phyloP scores from a whole-genome alignment of 2,888 invertebrate genomes.

The Melanophora roralis region DNA sequence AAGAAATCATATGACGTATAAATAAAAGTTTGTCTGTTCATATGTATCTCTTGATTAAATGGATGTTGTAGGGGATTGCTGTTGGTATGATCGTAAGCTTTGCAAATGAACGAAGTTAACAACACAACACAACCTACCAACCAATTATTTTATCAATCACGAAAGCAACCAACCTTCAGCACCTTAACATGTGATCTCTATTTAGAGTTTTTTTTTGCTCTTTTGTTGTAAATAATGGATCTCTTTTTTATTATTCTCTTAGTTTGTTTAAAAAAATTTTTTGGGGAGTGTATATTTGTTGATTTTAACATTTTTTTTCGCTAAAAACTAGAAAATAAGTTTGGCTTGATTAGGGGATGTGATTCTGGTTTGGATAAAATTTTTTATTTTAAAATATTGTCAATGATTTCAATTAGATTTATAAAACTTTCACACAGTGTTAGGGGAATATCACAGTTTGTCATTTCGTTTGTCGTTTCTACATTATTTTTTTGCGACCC shows the following conservation, averaged over 20 bases:
- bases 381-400: no score
- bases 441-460: no score
- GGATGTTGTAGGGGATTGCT: slow-evolving; percentile 10
- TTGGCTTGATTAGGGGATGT: slow-evolving; percentile 25
- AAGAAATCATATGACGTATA: slow-evolving; percentile 75
- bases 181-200: slow-evolving; percentile 32
- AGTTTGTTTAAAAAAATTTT: slow-evolving; percentile 31
- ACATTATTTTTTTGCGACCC: no score
- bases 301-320: slow-evolving; percentile 10
- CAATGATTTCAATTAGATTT: no score
- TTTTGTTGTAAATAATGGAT: no score
- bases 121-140: slow-evolving; percentile 17
- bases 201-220: not conserved
- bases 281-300: slow-evolving; percentile 28
- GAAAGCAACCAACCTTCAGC: slow-evolving; percentile 30
- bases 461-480: no score
- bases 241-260: slow-evolving; percentile 29
- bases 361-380: no score
- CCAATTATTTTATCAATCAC: slow-evolving; percentile 25
- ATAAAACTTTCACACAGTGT: no score
- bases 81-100: slow-evolving; percentile 33
- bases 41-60: slow-evolving; percentile 16
- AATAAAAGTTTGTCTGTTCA: slow-evolving; percentile 60
- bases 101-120: slow-evolving; percentile 23
- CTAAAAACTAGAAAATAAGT: slow-evolving; percentile 33